Evolutionary conservation across 2,113 vertebrate species (phyloP), one percentile per base, ranked within the genome.

Genomic region (Xenopus tropicalis): DNA sequence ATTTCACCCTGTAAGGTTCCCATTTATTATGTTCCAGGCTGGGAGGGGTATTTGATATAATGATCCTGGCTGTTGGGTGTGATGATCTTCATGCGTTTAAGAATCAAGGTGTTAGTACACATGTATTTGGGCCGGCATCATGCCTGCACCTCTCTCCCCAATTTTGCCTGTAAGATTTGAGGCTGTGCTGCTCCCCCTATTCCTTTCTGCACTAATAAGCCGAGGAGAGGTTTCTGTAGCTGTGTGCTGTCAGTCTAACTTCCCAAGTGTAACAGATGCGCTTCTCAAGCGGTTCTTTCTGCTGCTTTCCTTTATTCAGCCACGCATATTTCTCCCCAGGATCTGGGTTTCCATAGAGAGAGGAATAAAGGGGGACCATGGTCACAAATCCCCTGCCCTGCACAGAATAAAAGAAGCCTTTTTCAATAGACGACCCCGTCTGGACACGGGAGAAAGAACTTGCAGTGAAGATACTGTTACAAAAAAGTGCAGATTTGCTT

Each of bases 181-280:
- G 61, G 61, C 61, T 37, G 21, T 23, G 23, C 29, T 37, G 29
- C 29, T 37, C 29, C 29, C 29, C 29, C 29, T 4, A 14, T 48
- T 48, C 16, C 46, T 48, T 48, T 48, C 46, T 48, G 46, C 13
- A 13, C 46, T 48, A 48, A 48, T 48, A 87, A 89, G 88, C 87
- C 89, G 79, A 78, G 84, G 89, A 92, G 88, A 87, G 89, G 87
- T 91, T 89, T 88, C 87, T 87, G 88, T 91, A 77, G 71, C 87
- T 85, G 84, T 87, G 87, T 89, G 91, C 93, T 93, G 92, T 96
- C 95, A 93, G 93, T 97, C 94, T 97, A 94, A 95, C 94, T 97
- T 97, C 94, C 94, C 92, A 93, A 97, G 94, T 98, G 96, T 97
- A 98, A 98, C 96, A 98, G 96, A 98, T 97, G 96, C 95, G 87